Evolutionary conservation across 2,888 invertebrate species (phyloP).

Genomic region (Xestoiulus laeticollis): DNA sequence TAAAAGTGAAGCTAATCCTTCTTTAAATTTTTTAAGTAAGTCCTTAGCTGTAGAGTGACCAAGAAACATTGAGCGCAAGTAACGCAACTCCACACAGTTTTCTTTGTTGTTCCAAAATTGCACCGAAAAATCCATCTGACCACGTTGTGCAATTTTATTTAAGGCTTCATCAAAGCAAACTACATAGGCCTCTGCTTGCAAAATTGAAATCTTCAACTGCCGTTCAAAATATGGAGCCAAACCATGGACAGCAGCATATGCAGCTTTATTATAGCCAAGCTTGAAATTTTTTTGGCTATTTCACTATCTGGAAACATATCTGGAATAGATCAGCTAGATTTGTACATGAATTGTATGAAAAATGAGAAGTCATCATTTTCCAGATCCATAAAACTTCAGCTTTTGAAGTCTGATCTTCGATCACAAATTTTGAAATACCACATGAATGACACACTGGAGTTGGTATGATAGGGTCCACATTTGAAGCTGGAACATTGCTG

Average conservation of each 20-base stretch:
- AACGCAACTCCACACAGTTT: not conserved
- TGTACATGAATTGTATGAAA: no score
- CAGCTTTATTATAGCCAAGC: not conserved
- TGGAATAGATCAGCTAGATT: not conserved
- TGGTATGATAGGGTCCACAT: no score
- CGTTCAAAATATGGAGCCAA: not conserved
- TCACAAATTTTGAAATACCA: no score
- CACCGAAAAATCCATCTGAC: not conserved
- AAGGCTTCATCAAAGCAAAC: slow-evolving; percentile 27
- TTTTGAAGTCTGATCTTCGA: no score
- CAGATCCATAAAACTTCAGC: no score
- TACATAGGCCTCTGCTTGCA: not conserved
- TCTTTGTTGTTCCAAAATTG: not conserved
- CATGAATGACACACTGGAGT: no score
- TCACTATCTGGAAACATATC: not conserved
- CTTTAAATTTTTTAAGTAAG: not conserved
- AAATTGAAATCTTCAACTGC: not conserved
- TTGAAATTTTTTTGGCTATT: not conserved
- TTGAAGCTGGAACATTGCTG: no score
- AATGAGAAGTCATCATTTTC: no score
- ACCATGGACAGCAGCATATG: not conserved
- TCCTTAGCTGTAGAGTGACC: not conserved
- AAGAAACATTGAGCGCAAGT: not conserved
- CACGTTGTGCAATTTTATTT: not conserved
- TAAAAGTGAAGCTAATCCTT: not conserved